Base-by-base conservation (phyloP, 1,140 invertebrate genomes). In the Ectropis grisescens region DNA sequence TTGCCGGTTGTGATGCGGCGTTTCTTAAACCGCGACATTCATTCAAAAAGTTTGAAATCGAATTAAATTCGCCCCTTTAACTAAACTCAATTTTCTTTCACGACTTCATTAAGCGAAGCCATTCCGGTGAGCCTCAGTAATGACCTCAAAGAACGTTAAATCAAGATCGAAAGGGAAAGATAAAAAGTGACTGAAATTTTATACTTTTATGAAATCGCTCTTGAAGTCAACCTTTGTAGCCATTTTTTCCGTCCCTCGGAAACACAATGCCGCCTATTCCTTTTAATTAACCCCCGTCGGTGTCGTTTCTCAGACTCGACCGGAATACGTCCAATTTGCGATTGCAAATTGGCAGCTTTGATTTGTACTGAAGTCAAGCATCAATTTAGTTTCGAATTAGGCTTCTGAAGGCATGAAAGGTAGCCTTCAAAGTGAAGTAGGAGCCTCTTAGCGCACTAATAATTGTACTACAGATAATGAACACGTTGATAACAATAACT, bases 41-140 rank as follows among this genome's bases (percentile, higher is more conserved):
- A 58, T 70, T 69, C 57, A 61, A 72, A 78, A 79, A 75, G 64
- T 79, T 75, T 68, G 65, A 56, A 79, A 75, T 75, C 68, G 67
- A 75, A 79, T 79, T 74, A 74, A 74, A 79, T 70, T 69, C 69
- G 67, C 70, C 69, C 68, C 69, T 79, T 79, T 75, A 69, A 70
- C 61, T 69, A 66, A 75, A 79, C 69, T 75, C 74, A 67, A 75
- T 79, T 75, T 74, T 71, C 70, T 66, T 74, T 74, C 67, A 75
- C 59, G 70, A 79, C 62, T 79, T 79, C 74, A 75, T 79, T 79
- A 75, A 66, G 59, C 58, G 69, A 54, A 65, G 58, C 60, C 55
- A 67, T 75, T 70, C 56, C 64, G 68, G 65, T 69, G 58, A 72
- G 65, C 67, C 69, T 70, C 67, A 61, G 62, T 74, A 72, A 78